Conservation (phyloP, 1,140 invertebrate species). For the Dinoponera quadriceps region DNA sequence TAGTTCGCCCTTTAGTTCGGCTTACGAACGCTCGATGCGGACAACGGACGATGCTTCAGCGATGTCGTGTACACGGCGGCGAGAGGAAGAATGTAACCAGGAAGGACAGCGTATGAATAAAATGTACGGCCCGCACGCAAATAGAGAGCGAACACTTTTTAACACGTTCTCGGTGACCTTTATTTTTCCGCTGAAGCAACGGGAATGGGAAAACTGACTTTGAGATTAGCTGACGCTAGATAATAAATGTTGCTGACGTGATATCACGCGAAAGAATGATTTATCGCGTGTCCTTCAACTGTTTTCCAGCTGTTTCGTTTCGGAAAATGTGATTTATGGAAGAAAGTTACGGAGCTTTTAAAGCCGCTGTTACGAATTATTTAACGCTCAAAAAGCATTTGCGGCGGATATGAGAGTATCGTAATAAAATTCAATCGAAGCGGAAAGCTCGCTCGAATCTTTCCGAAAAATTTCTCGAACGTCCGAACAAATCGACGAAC, state of each 20-base stretch:
- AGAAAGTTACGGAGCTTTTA: neutral
- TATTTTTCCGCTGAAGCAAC: neutral
- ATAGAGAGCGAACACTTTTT: neutral
- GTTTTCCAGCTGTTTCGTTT: neutral
- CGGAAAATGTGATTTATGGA: constrained; percentile 14
- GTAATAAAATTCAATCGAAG: neutral
- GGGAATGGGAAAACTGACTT: neutral
- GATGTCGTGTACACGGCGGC: neutral
- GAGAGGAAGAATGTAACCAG: too few species aligned
- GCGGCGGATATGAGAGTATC: neutral
- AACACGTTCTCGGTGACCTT: neutral
- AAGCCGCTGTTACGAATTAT: neutral
- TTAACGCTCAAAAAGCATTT: neutral
- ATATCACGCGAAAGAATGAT: neutral
- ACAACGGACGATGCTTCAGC: neutral
- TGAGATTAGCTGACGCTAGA: neutral
- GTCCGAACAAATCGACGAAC: neutral
- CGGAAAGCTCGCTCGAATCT: neutral
- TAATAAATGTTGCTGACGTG: neutral
- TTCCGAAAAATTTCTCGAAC: neutral
- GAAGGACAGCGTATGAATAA: too few species aligned
- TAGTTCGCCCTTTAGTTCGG: neutral
- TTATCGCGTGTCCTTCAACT: neutral
- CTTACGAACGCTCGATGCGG: neutral
- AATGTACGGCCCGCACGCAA: neutral